Percentiles rank a stretch among this genome's conserved stretches.
phyloP scores from a whole-genome alignment of 2,888 invertebrate species.

The Lasioglossum villosulum region DNA sequence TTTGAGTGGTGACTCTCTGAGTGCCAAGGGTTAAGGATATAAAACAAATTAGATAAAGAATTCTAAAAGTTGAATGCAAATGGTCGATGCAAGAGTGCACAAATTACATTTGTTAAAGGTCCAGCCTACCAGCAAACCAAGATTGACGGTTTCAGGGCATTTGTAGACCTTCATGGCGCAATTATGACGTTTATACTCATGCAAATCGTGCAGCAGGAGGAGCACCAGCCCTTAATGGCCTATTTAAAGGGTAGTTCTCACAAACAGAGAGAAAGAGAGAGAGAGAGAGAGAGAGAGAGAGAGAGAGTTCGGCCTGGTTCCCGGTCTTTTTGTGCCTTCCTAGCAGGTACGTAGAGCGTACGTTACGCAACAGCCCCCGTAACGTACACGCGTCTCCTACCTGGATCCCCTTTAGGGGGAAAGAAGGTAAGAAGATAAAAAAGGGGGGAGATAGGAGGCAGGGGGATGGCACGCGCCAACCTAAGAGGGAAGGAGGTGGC shows the following conservation, averaged over 20 bases:
- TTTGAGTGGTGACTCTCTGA: too few species aligned
- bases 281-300: not conserved
- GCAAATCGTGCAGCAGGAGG: not conserved
- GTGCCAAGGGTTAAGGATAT: too few species aligned
- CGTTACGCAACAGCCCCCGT: conserved; percentile 75
- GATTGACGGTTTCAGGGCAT: not conserved
- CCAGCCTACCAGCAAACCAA: not conserved
- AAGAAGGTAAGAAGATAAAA: conserved; percentile 47
- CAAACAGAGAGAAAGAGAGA: conserved; percentile 5
- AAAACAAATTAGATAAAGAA: not conserved
- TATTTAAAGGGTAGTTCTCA: conserved; percentile 45
- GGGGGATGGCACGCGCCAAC: conserved; percentile 77
- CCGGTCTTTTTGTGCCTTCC: conserved; percentile 18
- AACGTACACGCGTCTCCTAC: conserved; percentile 76
- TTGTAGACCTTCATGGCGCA: not conserved
- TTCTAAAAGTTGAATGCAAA: not conserved
- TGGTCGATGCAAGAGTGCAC: not conserved
- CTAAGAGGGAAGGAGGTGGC: conserved; percentile 66
- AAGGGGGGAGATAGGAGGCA: conserved; percentile 54
- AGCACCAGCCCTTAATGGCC: conserved; percentile 8
- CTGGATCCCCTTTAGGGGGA: conserved; percentile 68
- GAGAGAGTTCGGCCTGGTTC: conserved; percentile 15
- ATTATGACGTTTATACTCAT: not conserved
- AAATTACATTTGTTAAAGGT: not conserved
- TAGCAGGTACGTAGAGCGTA: conserved; percentile 72